A percentile compares a stretch with the other conserved stretches of the same genome.
Conservation (phyloP, 2,113 vertebrate species). For the Charadrius vociferus region DNA sequence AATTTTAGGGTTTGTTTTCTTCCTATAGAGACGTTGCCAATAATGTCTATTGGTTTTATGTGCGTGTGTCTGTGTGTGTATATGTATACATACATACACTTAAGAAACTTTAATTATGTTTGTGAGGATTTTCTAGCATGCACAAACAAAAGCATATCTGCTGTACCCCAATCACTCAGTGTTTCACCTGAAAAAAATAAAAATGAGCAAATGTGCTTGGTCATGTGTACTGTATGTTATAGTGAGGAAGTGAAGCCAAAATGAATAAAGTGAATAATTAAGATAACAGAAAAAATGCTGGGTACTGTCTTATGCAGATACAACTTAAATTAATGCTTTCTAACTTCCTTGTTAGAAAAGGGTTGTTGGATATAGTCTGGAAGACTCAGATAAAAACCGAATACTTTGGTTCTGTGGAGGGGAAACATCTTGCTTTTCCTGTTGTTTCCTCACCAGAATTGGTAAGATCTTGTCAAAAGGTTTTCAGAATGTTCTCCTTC, state of each 20-base stretch:
- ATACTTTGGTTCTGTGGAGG: not conserved
- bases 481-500: not conserved
- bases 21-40: not conserved
- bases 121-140: not conserved
- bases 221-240: not conserved
- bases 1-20: not conserved
- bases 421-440: not conserved
- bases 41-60: not conserved
- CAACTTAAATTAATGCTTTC: not conserved
- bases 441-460: not conserved
- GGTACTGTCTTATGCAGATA: not conserved
- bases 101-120: not conserved
- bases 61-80: accelerated
- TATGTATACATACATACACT: too few species aligned
- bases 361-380: not conserved
- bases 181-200: not conserved
- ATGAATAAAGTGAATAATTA: not conserved
- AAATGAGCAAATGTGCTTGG: not conserved
- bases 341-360: not conserved
- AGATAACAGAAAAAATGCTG: not conserved
- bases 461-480: not conserved
- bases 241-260: not conserved
- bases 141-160: not conserved
- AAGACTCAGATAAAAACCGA: not conserved
- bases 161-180: not conserved